Percentiles rank a stretch among this genome's conserved stretches.
Evolutionary conservation across 2,888 invertebrate species (phyloP).

Genomic region (Monoplex corrugatus): DNA sequence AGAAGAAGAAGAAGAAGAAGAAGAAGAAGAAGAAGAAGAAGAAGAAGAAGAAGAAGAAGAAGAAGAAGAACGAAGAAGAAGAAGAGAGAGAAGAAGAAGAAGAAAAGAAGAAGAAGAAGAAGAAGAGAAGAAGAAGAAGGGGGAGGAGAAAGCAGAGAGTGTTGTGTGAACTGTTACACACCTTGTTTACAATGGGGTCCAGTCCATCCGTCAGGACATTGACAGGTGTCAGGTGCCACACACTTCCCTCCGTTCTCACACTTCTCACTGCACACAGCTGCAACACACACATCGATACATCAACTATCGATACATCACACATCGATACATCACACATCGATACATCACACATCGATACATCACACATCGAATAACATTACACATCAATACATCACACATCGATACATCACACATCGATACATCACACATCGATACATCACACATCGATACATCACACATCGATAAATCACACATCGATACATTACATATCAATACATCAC

Average conservation of each 20-base stretch:
- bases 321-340: no score
- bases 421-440: no score
- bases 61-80: not conserved
- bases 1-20: not conserved
- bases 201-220: conserved; percentile 60
- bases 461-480: no score
- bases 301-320: no score
- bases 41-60: not conserved
- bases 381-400: no score
- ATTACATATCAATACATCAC: no score
- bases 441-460: no score
- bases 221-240: conserved; percentile 53
- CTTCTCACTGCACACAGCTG: conserved; percentile 54
- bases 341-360: no score
- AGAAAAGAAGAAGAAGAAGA: not conserved
- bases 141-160: no score
- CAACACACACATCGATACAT: not conserved
- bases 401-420: no score
- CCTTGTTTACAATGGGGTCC: conserved; percentile 61
- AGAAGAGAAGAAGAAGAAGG: not conserved
- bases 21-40: not conserved
- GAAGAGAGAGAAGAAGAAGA: not conserved
- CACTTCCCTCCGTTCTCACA: conserved; percentile 58
- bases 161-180: no score
- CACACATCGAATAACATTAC: no score